phyloP scores from a whole-genome alignment of 1,140 invertebrate genomes.

The Zaprionus kolodkinae region DNA sequence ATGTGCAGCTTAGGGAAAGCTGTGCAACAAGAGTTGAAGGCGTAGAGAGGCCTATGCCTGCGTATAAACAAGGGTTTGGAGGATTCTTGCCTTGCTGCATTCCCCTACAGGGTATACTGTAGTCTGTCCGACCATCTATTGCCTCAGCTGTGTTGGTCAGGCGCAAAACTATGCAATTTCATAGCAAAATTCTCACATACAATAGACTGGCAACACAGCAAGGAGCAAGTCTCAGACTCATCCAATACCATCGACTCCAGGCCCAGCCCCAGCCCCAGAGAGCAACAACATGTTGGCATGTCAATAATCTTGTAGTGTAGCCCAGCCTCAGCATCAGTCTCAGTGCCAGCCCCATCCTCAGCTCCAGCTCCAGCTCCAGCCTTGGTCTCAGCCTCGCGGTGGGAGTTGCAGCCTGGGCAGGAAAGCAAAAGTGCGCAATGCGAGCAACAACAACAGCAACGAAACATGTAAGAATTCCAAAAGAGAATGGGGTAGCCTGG shows the following conservation, averaged over 20 bases:
- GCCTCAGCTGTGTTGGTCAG: conserved; percentile 19
- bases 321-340: conserved; percentile 17
- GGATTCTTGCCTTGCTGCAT: no score
- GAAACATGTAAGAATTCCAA: conserved; percentile 8
- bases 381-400: conserved; percentile 13
- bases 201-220: conserved; percentile 33
- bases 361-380: conserved; percentile 6
- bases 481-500: background rate
- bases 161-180: conserved; percentile 68
- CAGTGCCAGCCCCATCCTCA: background rate
- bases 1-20: background rate
- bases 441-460: conserved; percentile 16
- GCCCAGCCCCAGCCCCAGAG: conserved; percentile 31
- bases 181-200: conserved; percentile 66
- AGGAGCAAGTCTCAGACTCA: conserved; percentile 21
- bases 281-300: conserved; percentile 80
- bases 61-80: no score
- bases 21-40: background rate
- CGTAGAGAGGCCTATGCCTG: background rate
- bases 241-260: background rate
- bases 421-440: conserved; percentile 53
- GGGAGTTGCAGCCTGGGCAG: conserved; percentile 42
- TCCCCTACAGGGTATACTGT: background rate
- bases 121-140: background rate
- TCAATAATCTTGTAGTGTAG: conserved; percentile 74